A percentile compares a stretch with the other conserved stretches of the same genome.
These are phyloP conservation scores for Epirrhoe alternata DNA, from an alignment of 2,888 invertebrate genomes.

Conservation along the genomic window DNA sequence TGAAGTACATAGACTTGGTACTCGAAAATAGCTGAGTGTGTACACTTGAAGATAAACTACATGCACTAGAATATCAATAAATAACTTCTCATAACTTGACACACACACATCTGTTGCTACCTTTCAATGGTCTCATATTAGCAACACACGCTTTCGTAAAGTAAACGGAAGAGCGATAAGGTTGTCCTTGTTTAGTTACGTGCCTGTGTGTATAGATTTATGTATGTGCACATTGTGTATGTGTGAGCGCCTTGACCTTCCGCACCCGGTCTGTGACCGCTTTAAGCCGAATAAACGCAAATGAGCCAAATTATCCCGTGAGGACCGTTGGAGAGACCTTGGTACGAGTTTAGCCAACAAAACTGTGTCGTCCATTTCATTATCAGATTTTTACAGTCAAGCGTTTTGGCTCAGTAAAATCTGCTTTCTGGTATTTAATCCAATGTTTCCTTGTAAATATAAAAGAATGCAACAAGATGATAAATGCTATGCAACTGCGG, in stretches of 20 bases:
- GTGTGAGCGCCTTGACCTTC: slow-evolving; percentile 69
- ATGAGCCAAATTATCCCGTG: slow-evolving; percentile 40
- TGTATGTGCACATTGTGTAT: slow-evolving; percentile 50
- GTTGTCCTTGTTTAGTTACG: slow-evolving; percentile 60
- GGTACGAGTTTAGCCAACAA: slow-evolving; percentile 15
- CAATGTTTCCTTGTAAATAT: neutral
- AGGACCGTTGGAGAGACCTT: slow-evolving; percentile 27
- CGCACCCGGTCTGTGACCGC: slow-evolving; percentile 67
- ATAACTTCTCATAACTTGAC: slow-evolving; percentile 4
- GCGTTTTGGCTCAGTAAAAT: neutral
- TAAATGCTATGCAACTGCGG: neutral
- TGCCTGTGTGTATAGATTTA: slow-evolving; percentile 49
- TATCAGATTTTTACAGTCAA: neutral
- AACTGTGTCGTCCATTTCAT: slow-evolving; percentile 3
- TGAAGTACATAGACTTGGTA: slow-evolving; percentile 15
- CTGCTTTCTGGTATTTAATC: neutral
- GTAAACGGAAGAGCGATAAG: slow-evolving; percentile 66
- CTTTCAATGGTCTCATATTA: slow-evolving; percentile 35
- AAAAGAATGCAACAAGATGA: neutral
- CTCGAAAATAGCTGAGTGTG: slow-evolving; percentile 18
- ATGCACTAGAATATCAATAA: slow-evolving; percentile 18
- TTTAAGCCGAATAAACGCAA: slow-evolving; percentile 50
- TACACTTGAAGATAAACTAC: slow-evolving; percentile 17
- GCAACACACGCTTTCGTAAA: slow-evolving; percentile 59
- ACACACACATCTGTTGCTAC: slow-evolving; percentile 19